phyloP scores from a whole-genome alignment of 2,797 vertebrate species.

The Manis pentadactyla region DNA sequence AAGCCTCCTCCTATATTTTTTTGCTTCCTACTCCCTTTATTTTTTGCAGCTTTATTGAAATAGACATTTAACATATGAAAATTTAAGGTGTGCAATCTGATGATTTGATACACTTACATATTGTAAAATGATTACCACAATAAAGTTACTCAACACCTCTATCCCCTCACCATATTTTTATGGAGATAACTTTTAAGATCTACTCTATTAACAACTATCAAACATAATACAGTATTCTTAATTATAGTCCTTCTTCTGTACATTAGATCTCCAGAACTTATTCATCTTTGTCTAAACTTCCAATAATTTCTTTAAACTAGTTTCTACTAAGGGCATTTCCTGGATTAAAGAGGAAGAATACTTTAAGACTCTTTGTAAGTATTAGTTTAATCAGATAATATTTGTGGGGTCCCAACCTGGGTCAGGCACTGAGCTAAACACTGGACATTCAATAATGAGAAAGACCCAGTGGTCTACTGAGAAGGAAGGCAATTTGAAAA shows the following conservation, averaged over 20 bases:
- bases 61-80: too few species aligned
- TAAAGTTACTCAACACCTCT: too few species aligned
- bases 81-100: too few species aligned
- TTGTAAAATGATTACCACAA: too few species aligned
- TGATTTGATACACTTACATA: too few species aligned
- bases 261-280: not conserved
- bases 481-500: not conserved
- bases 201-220: not conserved
- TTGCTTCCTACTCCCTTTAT: not conserved
- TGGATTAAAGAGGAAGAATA: not conserved
- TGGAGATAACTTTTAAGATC: not conserved
- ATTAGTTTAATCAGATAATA: not conserved
- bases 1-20: not conserved
- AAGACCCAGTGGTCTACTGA: not conserved
- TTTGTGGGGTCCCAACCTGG: not conserved
- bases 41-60: not conserved
- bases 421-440: not conserved
- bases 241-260: not conserved
- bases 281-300: not conserved
- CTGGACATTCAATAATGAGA: not conserved
- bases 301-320: not conserved
- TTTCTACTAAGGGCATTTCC: not conserved
- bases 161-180: too few species aligned
- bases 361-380: not conserved
- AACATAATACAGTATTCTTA: not conserved